Evolutionary conservation across 2,797 vertebrate species (phyloP).

Genomic region (Rhinichthys osculus): DNA sequence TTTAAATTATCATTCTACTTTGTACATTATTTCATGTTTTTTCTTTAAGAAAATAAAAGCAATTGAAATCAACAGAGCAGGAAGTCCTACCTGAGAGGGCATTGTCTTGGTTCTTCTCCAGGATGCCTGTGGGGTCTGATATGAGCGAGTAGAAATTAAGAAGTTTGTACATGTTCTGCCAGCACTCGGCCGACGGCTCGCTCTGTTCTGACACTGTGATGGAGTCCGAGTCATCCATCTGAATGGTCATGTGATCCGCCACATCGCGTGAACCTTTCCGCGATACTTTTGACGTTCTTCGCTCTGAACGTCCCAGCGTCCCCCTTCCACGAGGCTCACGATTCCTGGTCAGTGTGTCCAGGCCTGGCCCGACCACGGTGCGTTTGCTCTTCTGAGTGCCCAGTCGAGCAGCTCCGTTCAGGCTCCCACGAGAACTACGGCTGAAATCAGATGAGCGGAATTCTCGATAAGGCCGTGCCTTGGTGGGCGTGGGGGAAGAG

Average conservation of each 20-base stretch:
- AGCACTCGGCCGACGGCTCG: conserved; percentile 97
- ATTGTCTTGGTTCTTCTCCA: conserved; percentile 94
- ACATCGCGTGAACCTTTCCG: conserved; percentile 96
- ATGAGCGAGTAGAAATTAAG: conserved; percentile 99
- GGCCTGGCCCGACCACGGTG: conserved; percentile 60
- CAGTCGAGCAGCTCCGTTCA: conserved; percentile 81
- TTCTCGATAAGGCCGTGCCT: conserved; percentile 89
- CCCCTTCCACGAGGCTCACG: conserved; percentile 90
- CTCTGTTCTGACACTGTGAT: conserved; percentile 99
- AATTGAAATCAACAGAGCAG: background rate
- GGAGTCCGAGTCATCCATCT: conserved; percentile 98
- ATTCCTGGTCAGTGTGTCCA: conserved; percentile 78
- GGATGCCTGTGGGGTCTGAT: conserved; percentile 95
- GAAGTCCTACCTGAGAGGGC: conserved; percentile 74
- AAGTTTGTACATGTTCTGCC: conserved; percentile 99
- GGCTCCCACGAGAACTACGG: conserved; percentile 93
- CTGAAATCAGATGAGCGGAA: conserved; percentile 97
- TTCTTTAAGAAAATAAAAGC: background rate
- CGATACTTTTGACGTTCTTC: conserved; percentile 94
- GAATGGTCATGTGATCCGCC: conserved; percentile 93
- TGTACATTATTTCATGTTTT: background rate
- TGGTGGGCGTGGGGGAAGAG: conserved; percentile 94
- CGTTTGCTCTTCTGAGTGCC: conserved; percentile 77
- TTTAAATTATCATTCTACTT: background rate
- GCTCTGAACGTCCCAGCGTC: conserved; percentile 89